A percentile compares a stretch with the other conserved stretches of the same genome.
Evolutionary conservation across 2,888 invertebrate species (phyloP).

Genomic region (Drepanosiphum platanoidis): DNA sequence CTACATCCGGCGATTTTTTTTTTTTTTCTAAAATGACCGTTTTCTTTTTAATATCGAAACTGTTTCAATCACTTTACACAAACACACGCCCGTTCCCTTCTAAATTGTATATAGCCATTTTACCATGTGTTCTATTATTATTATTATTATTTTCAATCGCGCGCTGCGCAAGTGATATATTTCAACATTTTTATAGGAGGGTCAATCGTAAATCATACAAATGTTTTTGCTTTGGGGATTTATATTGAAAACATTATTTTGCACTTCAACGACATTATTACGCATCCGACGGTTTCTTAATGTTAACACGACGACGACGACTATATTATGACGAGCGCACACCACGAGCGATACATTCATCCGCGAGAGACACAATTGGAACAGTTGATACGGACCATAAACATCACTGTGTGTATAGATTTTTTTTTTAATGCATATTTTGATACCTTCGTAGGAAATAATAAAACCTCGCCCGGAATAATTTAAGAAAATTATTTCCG

Average conservation of each 20-base stretch:
- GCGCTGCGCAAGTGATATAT: conserved; percentile 17
- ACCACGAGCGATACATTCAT: neutral
- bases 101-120: conserved; percentile 24
- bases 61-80: conserved; percentile 38
- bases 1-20: conserved; percentile 31
- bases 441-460: conserved; percentile 12
- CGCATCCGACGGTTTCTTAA: neutral
- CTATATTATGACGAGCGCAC: neutral
- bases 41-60: conserved; percentile 60
- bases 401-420: neutral
- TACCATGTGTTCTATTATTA: conserved; percentile 39
- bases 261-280: conserved; percentile 37
- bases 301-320: conserved; percentile 37
- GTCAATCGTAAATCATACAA: conserved; percentile 61
- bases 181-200: conserved; percentile 33
- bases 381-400: conserved; percentile 18
- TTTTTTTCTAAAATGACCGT: conserved; percentile 38
- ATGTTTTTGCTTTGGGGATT: conserved; percentile 30
- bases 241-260: conserved; percentile 52
- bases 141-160: conserved; percentile 26
- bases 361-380: neutral
- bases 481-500: conserved; percentile 34
- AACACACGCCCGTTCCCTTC: neutral
- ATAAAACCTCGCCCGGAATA: conserved; percentile 37
- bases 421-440: conserved; percentile 7